Conservation (phyloP, 2,888 invertebrate species). For the Norana najaformis region DNA sequence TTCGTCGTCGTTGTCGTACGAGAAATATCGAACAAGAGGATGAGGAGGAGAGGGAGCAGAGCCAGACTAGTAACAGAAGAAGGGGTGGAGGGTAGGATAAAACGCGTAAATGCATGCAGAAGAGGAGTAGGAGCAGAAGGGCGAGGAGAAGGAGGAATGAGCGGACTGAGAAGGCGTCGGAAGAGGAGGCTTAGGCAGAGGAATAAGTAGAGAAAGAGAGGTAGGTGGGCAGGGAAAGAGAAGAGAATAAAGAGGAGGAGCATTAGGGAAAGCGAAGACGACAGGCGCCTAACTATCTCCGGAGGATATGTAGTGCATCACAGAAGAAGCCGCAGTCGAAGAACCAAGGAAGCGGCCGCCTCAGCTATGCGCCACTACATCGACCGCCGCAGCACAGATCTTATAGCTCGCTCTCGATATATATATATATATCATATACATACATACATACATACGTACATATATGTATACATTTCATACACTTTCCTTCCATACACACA, state of each 20-base stretch:
- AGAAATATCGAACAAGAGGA: background rate
- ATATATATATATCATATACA: background rate
- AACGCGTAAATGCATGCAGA: background rate
- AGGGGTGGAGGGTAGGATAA: background rate
- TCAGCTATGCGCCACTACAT: background rate
- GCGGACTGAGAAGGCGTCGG: too few species aligned
- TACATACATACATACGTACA: too few species aligned
- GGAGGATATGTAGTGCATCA: background rate
- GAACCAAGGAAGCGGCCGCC: too few species aligned
- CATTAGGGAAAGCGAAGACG: background rate
- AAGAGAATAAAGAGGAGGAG: background rate
- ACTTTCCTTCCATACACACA: background rate
- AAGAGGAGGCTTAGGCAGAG: background rate
- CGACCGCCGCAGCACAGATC: background rate
- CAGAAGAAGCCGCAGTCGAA: too few species aligned
- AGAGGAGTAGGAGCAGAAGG: background rate
- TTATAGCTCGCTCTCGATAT: background rate
- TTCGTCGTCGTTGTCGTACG: background rate
- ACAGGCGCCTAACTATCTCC: background rate
- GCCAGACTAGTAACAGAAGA: background rate
- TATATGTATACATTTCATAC: background rate
- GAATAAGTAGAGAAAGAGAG: background rate
- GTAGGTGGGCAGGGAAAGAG: background rate
- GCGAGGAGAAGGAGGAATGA: too few species aligned
- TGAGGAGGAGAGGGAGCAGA: background rate